phyloP scores from a whole-genome alignment of 2,797 vertebrate genomes.

The Odontamblyopus lacepedii region DNA sequence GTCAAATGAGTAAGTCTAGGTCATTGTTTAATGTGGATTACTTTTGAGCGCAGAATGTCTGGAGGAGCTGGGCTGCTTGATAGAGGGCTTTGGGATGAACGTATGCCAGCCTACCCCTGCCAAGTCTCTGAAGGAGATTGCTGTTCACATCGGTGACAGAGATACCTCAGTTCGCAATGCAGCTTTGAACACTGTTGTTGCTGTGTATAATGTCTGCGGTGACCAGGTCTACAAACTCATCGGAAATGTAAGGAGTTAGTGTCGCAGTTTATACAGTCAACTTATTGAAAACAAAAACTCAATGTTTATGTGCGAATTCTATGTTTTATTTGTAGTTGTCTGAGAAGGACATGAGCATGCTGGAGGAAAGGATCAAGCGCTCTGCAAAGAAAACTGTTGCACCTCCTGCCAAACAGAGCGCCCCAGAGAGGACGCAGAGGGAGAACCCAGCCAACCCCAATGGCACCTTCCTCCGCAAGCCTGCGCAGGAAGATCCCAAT shows the following conservation, averaged over 20 bases:
- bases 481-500: slow-evolving; percentile 90
- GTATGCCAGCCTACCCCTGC: slow-evolving; percentile 95
- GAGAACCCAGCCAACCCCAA: slow-evolving; percentile 80
- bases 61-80: slow-evolving; percentile 79
- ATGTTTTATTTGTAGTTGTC: slow-evolving; percentile 81
- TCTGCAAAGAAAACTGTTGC: slow-evolving; percentile 90
- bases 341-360: slow-evolving; percentile 99
- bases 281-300: not conserved
- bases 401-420: slow-evolving; percentile 79
- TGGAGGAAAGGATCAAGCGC: slow-evolving; percentile 95
- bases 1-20: not conserved
- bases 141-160: slow-evolving; percentile 91
- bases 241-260: slow-evolving; percentile 87
- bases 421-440: slow-evolving; percentile 80
- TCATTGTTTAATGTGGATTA: not conserved
- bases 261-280: too few species aligned
- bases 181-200: slow-evolving; percentile 94
- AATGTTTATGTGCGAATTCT: not conserved
- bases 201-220: slow-evolving; percentile 92
- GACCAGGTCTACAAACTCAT: slow-evolving; percentile 98
- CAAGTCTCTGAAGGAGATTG: slow-evolving; percentile 96
- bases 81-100: slow-evolving; percentile 84
- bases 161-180: slow-evolving; percentile 96
- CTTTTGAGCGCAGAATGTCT: slow-evolving; percentile 73
- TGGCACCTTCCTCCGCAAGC: slow-evolving; percentile 85